Conservation (phyloP, 2,797 vertebrate species). For the Phaenicophaeus curvirostris region DNA sequence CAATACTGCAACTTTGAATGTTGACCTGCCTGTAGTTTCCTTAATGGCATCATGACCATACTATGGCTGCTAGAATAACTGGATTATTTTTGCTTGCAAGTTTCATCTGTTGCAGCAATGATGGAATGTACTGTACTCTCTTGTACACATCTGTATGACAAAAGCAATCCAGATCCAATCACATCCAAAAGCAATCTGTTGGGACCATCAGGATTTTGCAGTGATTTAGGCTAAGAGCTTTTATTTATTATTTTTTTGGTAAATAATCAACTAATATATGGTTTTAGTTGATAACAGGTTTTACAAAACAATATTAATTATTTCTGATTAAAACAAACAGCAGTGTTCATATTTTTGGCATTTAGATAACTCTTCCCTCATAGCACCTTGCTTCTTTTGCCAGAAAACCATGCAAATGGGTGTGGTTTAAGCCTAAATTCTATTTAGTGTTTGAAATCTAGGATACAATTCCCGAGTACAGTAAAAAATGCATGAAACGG, state of each 20-base stretch:
- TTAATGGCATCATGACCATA: not conserved
- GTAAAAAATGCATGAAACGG: not conserved
- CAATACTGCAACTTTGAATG: not conserved
- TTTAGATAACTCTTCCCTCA: not conserved
- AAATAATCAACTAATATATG: not conserved
- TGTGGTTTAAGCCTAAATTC: not conserved
- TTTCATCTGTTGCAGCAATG: not conserved
- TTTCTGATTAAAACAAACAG: not conserved
- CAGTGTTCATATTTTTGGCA: not conserved
- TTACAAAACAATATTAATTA: not conserved
- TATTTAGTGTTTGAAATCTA: not conserved
- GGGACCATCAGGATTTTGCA: not conserved
- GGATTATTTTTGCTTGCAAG: not conserved
- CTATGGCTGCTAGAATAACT: not conserved
- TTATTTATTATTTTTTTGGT: not conserved
- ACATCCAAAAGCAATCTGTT: not conserved
- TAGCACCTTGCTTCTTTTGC: not conserved
- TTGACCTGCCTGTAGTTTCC: not conserved
- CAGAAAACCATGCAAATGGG: fast-evolving
- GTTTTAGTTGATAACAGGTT: not conserved
- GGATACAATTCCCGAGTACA: not conserved
- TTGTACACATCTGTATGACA: not conserved
- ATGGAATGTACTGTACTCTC: not conserved
- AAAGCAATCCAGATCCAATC: not conserved
- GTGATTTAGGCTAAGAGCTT: not conserved